A percentile compares a stretch with the other conserved stretches of the same genome.
Conservation (phyloP, 2,113 vertebrate genomes). For the Ia io region DNA sequence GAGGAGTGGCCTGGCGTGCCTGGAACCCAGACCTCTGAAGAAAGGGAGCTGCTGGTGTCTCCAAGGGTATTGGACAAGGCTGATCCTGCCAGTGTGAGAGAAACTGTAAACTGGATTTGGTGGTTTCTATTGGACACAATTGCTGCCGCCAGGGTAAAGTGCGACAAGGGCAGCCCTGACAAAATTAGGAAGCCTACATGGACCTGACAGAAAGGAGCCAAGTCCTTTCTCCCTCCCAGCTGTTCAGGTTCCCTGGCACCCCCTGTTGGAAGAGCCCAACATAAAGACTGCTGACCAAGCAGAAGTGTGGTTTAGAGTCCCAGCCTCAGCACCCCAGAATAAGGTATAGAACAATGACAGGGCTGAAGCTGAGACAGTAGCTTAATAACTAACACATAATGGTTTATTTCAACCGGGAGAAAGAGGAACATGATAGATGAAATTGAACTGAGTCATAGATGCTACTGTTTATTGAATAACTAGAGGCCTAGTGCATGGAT, state of each 20-base stretch:
- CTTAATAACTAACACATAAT: background rate
- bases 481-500: too few relatives aligned
- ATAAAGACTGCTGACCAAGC: background rate
- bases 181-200: background rate
- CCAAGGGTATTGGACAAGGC: background rate
- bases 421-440: background rate
- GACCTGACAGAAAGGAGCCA: background rate
- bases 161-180: background rate
- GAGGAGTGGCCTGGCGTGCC: background rate
- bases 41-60: rapidly evolving
- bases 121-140: background rate
- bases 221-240: background rate
- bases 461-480: background rate
- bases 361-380: background rate
- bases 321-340: background rate
- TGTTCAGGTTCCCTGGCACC: background rate
- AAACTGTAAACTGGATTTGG: background rate
- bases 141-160: background rate
- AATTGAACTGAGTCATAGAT: background rate
- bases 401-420: background rate
- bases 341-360: background rate
- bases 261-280: background rate
- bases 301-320: background rate
- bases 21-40: background rate
- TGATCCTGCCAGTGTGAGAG: background rate